Conservation (phyloP, 1,140 invertebrate genomes). For the Brachionus sp. region DNA sequence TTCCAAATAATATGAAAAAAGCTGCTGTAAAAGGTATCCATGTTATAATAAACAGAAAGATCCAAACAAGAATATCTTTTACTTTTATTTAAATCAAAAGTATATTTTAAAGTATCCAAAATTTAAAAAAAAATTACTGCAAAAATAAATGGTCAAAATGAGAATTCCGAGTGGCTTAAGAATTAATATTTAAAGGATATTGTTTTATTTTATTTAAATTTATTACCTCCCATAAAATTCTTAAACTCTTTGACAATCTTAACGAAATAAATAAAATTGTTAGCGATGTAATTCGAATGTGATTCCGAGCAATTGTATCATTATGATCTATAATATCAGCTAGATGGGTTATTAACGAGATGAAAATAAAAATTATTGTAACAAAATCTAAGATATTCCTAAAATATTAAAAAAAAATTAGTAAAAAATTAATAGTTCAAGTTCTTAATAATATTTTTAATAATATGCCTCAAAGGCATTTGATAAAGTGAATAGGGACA, state of each 20-base stretch:
- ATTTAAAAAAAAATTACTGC: background rate
- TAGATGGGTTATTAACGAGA: background rate
- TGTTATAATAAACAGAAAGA: background rate
- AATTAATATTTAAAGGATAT: no score
- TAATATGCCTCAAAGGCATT: background rate
- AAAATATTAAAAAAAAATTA: no score
- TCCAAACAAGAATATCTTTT: slow-evolving; percentile 8
- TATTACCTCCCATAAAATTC: background rate
- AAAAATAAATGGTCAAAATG: background rate
- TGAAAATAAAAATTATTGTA: background rate
- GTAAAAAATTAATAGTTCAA: no score
- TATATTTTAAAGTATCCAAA: background rate
- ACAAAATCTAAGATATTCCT: background rate
- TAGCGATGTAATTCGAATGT: background rate
- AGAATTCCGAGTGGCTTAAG: background rate
- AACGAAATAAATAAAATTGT: background rate
- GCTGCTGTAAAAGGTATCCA: slow-evolving; percentile 3
- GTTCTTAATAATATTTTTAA: no score
- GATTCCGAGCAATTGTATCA: background rate
- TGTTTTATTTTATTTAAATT: no score
- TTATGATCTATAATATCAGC: background rate
- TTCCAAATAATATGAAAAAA: slow-evolving; percentile 18
- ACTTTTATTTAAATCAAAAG: background rate
- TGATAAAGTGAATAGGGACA: background rate
- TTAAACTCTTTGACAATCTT: background rate